Evolutionary conservation across 2,888 invertebrate genomes (phyloP).

Genomic region (Bugula neritina): DNA sequence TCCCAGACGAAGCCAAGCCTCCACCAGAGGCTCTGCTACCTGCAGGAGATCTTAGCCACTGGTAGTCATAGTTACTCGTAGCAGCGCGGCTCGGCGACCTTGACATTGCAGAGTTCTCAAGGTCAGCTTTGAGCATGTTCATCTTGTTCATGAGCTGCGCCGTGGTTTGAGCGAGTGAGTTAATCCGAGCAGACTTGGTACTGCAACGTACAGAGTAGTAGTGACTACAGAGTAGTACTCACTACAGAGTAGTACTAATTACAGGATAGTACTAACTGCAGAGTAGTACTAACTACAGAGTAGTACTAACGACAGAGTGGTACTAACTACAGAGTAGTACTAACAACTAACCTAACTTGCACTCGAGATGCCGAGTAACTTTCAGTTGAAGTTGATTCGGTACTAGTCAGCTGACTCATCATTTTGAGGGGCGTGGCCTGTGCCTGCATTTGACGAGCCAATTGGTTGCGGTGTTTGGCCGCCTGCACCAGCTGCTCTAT

Average conservation of each 20-base stretch:
- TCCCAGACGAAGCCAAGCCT: too few species aligned
- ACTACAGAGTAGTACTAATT: too few species aligned
- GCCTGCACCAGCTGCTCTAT: conserved; percentile 23
- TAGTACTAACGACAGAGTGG: too few species aligned
- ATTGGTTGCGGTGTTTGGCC: conserved; percentile 17
- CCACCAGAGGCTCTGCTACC: too few species aligned
- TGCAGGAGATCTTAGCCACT: too few species aligned
- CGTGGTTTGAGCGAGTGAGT: conserved; percentile 7
- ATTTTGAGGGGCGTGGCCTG: conserved; percentile 9
- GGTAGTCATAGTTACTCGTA: background rate
- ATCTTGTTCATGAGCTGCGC: conserved; percentile 23
- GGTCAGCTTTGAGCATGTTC: conserved; percentile 19
- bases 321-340: too few species aligned
- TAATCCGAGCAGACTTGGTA: conserved; percentile 11
- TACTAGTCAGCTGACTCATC: background rate
- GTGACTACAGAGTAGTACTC: too few species aligned
- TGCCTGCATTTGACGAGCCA: conserved; percentile 18
- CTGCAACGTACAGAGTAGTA: too few species aligned
- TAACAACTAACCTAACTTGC: background rate
- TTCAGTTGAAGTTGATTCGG: background rate
- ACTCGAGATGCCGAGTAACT: background rate
- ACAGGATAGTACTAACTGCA: too few species aligned
- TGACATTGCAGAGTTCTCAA: conserved; percentile 21
- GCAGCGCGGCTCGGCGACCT: background rate
- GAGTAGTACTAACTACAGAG: too few species aligned